Evolutionary conservation across 2,888 invertebrate species (phyloP).

Genomic region (Drosophila fungiperda): DNA sequence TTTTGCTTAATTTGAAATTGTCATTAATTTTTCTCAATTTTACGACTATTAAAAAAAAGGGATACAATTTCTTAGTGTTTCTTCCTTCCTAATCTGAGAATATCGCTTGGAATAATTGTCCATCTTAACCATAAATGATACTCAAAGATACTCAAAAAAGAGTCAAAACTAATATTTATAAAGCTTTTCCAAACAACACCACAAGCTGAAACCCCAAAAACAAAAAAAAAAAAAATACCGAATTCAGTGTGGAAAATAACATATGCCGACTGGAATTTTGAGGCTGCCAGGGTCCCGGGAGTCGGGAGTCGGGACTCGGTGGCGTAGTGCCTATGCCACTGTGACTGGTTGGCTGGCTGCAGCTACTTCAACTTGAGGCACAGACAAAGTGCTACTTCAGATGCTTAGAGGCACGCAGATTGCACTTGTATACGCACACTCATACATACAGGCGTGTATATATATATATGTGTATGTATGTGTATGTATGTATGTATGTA

Average conservation of each 20-base stretch:
- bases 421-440: constrained; percentile 56
- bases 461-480: background rate
- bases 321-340: constrained; percentile 11
- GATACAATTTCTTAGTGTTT: background rate
- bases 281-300: constrained; percentile 8
- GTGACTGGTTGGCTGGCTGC: constrained; percentile 30
- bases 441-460: background rate
- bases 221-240: background rate
- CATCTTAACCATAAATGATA: background rate
- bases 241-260: constrained; percentile 7
- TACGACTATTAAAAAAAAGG: background rate
- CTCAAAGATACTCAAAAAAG: background rate
- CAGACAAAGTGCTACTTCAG: constrained; percentile 77
- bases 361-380: constrained; percentile 64
- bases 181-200: background rate
- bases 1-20: background rate
- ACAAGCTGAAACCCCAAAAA: background rate
- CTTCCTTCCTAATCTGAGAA: background rate
- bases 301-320: background rate
- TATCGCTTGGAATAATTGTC: background rate
- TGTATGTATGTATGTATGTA: background rate
- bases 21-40: background rate
- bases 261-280: constrained; percentile 29
- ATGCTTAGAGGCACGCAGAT: constrained; percentile 68
- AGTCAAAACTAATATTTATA: background rate